These are phyloP conservation scores for Pseudolaguvia tuberculata DNA, from an alignment of 2,113 vertebrate genomes.

Conservation along the genomic window DNA sequence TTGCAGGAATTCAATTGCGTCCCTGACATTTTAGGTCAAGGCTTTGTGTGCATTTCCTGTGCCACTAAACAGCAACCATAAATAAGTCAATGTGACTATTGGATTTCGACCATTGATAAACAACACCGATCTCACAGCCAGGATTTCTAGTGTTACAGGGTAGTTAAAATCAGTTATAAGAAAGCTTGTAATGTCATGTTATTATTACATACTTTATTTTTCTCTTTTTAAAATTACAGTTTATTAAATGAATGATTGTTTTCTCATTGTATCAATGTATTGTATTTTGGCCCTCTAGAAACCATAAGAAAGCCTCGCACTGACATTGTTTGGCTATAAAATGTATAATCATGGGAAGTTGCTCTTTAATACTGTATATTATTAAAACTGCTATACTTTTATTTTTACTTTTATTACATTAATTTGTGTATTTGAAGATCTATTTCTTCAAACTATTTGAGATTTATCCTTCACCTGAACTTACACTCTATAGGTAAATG, in stretches of 20 bases:
- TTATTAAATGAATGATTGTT: too few species aligned
- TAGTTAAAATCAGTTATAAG: neutral
- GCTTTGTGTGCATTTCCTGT: neutral
- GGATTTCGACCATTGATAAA: neutral
- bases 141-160: neutral
- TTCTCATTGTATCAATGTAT: neutral
- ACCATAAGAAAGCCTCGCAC: too few species aligned
- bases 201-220: too few species aligned
- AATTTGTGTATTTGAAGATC: too few species aligned
- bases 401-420: too few species aligned
- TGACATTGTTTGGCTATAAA: too few species aligned
- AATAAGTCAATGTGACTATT: slow-evolving; percentile 10
- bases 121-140: neutral
- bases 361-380: neutral
- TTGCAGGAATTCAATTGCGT: neutral
- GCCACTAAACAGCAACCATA: neutral
- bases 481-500: too few species aligned
- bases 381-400: neutral
- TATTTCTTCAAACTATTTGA: too few species aligned
- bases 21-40: neutral
- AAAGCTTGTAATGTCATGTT: neutral
- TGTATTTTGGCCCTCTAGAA: neutral
- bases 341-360: neutral
- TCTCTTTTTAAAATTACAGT: too few species aligned
- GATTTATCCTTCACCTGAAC: too few species aligned